A percentile compares a stretch with the other conserved stretches of the same genome.
phyloP scores from a whole-genome alignment of 2,113 vertebrate species.

The Sceloporus tristichus region DNA sequence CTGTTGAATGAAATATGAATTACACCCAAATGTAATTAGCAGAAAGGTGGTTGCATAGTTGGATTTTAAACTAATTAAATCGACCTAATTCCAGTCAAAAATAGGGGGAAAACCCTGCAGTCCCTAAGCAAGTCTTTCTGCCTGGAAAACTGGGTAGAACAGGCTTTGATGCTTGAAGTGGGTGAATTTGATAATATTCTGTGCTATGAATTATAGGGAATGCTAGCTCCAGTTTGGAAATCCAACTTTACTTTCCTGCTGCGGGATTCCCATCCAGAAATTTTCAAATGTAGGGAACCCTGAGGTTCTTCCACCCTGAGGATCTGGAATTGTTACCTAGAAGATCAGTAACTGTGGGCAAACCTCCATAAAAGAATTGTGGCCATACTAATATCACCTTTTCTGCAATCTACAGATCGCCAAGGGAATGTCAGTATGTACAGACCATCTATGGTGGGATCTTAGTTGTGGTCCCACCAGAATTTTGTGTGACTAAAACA shows the following conservation, averaged over 20 bases:
- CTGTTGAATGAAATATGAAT: conserved; percentile 56
- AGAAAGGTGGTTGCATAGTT: conserved; percentile 62
- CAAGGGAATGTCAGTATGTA: background rate
- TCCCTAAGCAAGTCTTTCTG: conserved; percentile 49
- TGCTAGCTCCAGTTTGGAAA: background rate
- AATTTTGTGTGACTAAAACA: too few species aligned
- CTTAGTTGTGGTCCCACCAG: too few species aligned
- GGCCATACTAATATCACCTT: background rate
- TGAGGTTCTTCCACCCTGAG: background rate
- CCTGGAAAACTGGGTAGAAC: background rate
- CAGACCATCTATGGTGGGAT: too few species aligned
- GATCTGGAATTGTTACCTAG: too few species aligned
- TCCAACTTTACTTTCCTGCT: background rate
- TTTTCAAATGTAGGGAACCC: background rate
- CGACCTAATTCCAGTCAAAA: conserved; percentile 70
- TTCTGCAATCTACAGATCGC: background rate
- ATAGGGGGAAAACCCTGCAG: conserved; percentile 43
- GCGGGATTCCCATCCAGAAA: background rate
- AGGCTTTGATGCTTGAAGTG: background rate
- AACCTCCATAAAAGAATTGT: background rate
- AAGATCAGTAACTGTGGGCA: background rate
- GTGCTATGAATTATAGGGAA: background rate
- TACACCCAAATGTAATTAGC: conserved; percentile 57
- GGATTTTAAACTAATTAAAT: conserved; percentile 72
- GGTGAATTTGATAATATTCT: background rate